Evolutionary conservation across 2,113 vertebrate species (phyloP), one percentile per base, ranked within the genome.

Genomic region (Alectura lathami): DNA sequence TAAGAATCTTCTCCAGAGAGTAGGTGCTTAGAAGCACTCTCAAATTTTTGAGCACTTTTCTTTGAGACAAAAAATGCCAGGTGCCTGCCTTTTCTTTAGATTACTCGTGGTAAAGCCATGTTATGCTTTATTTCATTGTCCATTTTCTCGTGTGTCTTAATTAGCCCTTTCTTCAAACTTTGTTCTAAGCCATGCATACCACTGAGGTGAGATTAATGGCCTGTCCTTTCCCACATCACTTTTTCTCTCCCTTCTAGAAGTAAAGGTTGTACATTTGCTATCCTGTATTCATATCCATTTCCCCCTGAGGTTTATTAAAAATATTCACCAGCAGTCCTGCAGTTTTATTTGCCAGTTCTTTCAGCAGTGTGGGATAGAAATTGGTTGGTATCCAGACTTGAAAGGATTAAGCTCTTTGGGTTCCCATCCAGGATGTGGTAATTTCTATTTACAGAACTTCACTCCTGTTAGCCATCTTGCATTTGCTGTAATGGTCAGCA

Each of bases 111-210:
- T 77, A 83, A 92, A 90, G 10, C 45, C 45, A 83, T 15, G 40
- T 26, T 57, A 30, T 17, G 85, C 18, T 76, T 82, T 60, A 88
- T 62, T 47, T 30, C 30, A 40, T n/a, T 86, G 24, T 54, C 73
- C 54, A 70, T 93, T 92, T 93, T 92, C 89, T 96, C 93, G 81
- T 67, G 80, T 86, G 68, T 93, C 89, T 94, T 86, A 96, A 96
- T 96, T 88, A 96, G 63, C 34, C 36, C 32, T 83, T 66, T 72
- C 76, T 83, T 93, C 89, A 88, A 76, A 62, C 68, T 66, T 88
- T 77, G 73, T 69, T 83, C 68, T 83, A 81, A 86, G 38, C 48
- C n/a, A 34, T 9, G 45, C 68, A 62, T 50, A n/a, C 73, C 77
- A 30, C 59, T 81, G 68, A 81, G 83, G 77, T 57, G 64, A 94